phyloP scores from a whole-genome alignment of 2,797 vertebrate species.

The Botia almorhae region DNA sequence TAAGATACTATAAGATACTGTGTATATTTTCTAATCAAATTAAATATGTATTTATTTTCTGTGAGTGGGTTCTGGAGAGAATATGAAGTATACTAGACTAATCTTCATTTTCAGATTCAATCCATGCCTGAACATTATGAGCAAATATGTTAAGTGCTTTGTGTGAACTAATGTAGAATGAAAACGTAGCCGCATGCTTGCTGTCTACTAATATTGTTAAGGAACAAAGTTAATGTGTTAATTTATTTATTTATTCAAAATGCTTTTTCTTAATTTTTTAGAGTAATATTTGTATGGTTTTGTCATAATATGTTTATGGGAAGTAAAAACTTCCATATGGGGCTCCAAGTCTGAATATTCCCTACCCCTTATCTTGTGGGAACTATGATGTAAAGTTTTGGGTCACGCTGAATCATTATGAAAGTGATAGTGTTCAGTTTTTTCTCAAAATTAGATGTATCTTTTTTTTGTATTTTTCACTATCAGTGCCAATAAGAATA shows the following conservation, averaged over 20 bases:
- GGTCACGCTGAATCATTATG: conserved; percentile 18
- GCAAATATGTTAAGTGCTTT: conserved; percentile 81
- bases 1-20: conserved; percentile 80
- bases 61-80: conserved; percentile 78
- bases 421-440: neutral
- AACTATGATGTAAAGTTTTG: conserved; percentile 5
- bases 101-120: conserved; percentile 75
- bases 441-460: neutral
- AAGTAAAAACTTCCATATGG: conserved; percentile 57
- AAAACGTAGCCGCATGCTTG: conserved; percentile 83
- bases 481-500: conserved; percentile 65
- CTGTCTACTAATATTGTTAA: conserved; percentile 67
- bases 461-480: conserved; percentile 19
- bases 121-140: conserved; percentile 77
- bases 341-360: conserved; percentile 70
- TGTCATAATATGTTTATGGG: conserved; percentile 51
- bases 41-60: conserved; percentile 82
- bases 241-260: conserved; percentile 48
- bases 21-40: conserved; percentile 86
- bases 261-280: conserved; percentile 61
- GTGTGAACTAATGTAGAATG: conserved; percentile 81
- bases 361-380: neutral
- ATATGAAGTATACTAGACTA: conserved; percentile 77
- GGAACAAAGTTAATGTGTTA: conserved; percentile 55
- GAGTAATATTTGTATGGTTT: conserved; percentile 58